Conservation (phyloP, 2,113 vertebrate species). For the Pomatorhinus ruficollis region DNA sequence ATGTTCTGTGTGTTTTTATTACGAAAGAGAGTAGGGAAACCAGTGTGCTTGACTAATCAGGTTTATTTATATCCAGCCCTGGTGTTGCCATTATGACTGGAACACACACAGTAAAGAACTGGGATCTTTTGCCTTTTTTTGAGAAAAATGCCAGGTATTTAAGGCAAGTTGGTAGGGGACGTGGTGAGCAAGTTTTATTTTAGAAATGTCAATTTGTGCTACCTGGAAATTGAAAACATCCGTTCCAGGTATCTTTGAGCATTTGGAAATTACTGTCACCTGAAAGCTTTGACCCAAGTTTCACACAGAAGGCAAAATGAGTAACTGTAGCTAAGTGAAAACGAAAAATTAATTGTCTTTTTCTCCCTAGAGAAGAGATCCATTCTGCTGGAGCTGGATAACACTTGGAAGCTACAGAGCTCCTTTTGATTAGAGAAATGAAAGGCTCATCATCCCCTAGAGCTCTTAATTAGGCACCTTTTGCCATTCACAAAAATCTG, state of each 20-base stretch:
- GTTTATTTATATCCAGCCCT: background rate
- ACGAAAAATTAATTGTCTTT: slow-evolving; percentile 25
- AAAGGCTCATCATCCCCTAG: slow-evolving; percentile 50
- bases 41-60: background rate
- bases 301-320: background rate
- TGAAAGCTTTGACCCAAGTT: background rate
- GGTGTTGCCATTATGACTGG: background rate
- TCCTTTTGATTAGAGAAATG: slow-evolving; percentile 60
- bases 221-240: background rate
- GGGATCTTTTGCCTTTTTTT: background rate
- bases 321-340: slow-evolving; percentile 1
- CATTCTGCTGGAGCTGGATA: background rate
- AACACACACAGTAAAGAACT: background rate
- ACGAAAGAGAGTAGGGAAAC: background rate
- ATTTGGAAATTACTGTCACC: background rate
- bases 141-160: background rate
- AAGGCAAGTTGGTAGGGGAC: background rate
- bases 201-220: background rate
- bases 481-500: slow-evolving; percentile 42
- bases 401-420: slow-evolving; percentile 31
- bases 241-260: background rate
- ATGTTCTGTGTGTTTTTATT: slow-evolving; percentile 10
- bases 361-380: slow-evolving; percentile 24
- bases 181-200: background rate
- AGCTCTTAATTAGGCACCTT: slow-evolving; percentile 64